Evolutionary conservation across 2,113 vertebrate genomes (phyloP).

Genomic region (Xenopus tropicalis): DNA sequence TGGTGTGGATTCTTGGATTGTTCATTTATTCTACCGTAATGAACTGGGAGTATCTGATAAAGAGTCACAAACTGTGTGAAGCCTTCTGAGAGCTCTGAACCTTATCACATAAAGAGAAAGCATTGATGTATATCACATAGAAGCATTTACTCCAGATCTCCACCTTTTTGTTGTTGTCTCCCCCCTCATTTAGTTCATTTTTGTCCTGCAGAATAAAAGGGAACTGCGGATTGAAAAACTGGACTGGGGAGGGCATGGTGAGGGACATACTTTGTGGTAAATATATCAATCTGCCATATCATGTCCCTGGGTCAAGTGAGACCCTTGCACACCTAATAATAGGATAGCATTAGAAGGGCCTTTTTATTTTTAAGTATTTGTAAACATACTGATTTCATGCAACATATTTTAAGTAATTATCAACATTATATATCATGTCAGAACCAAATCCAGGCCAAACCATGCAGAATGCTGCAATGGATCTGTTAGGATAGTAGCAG

Average conservation of each 20-base stretch:
- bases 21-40: slow-evolving; percentile 60
- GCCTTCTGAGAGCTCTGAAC: slow-evolving; percentile 68
- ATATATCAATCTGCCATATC: slow-evolving; percentile 16
- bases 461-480: too few relatives aligned
- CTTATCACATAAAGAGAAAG: slow-evolving; percentile 64
- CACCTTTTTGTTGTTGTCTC: slow-evolving; percentile 61
- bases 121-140: slow-evolving; percentile 63
- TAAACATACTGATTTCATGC: too few relatives aligned
- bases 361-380: too few relatives aligned
- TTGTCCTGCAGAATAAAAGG: slow-evolving; percentile 59
- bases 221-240: slow-evolving; percentile 19
- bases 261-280: slow-evolving; percentile 8
- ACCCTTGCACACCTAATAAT: not conserved
- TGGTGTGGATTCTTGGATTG: slow-evolving; percentile 56
- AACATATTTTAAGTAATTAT: too few relatives aligned
- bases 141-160: slow-evolving; percentile 56
- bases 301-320: slow-evolving; percentile 8
- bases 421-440: too few relatives aligned
- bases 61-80: slow-evolving; percentile 57
- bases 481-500: too few relatives aligned
- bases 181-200: slow-evolving; percentile 55
- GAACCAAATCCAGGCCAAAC: too few relatives aligned
- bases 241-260: slow-evolving; percentile 7
- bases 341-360: too few relatives aligned
- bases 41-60: slow-evolving; percentile 66